phyloP scores from a whole-genome alignment of 2,113 vertebrate species.

The Synchiropus splendidus region DNA sequence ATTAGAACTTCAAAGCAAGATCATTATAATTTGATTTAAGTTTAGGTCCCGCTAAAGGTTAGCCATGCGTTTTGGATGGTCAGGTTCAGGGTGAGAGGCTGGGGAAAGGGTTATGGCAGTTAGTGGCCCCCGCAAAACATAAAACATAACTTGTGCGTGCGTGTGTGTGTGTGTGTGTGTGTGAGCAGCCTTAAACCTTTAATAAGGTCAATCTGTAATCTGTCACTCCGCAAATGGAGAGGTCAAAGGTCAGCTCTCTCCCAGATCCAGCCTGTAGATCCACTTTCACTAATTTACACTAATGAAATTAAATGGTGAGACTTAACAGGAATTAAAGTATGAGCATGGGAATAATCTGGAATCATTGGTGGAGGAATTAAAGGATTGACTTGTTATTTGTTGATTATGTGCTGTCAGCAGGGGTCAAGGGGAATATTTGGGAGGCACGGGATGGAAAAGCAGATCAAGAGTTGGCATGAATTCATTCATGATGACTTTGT shows the following conservation, averaged over 20 bases:
- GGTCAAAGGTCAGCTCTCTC: conserved; percentile 19
- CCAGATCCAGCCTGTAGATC: conserved; percentile 4
- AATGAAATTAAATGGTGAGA: conserved; percentile 25
- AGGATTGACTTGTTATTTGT: conserved; percentile 6
- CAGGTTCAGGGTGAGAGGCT: no score
- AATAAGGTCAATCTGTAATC: conserved; percentile 25
- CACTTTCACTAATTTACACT: conserved; percentile 9
- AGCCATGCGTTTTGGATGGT: no score
- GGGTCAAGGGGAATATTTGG: no score
- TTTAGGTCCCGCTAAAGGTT: no score
- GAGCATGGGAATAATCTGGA: conserved; percentile 24
- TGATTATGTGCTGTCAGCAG: conserved; percentile 15
- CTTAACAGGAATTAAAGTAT: conserved; percentile 11
- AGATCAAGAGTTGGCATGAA: no score
- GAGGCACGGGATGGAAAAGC: no score
- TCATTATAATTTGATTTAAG: no score
- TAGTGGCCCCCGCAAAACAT: no score
- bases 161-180: neutral
- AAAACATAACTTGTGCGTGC: neutral
- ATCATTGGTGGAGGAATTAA: conserved; percentile 30
- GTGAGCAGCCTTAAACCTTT: neutral
- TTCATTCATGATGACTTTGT: no score
- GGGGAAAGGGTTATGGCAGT: no score
- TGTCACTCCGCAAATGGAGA: conserved; percentile 13
- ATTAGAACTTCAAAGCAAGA: no score